Conservation (phyloP, 2,888 invertebrate genomes). For the Escarpia spicata region DNA sequence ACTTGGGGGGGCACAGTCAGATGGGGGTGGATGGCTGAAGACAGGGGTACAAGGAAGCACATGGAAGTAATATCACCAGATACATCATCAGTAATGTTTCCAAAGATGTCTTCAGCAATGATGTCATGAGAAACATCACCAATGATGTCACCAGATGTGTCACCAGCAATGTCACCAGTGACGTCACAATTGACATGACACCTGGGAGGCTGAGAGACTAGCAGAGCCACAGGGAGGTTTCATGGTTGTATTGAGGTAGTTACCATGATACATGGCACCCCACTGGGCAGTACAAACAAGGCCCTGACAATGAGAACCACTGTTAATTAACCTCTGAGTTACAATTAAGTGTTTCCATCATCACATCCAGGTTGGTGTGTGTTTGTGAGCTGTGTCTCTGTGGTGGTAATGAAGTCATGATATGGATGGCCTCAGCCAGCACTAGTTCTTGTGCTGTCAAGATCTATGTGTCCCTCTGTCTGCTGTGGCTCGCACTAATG, state of each 20-base stretch:
- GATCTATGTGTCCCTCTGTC: neutral
- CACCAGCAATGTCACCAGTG: neutral
- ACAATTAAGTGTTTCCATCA: neutral
- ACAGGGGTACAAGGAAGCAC: no score
- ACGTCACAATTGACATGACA: neutral
- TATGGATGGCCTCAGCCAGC: neutral
- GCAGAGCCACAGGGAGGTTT: neutral
- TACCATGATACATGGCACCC: neutral
- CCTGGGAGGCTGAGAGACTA: no score
- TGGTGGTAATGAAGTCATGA: neutral
- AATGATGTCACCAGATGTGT: neutral
- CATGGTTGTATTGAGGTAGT: neutral
- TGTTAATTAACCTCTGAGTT: neutral
- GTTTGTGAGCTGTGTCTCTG: neutral
- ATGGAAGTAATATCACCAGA: no score
- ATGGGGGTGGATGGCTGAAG: no score
- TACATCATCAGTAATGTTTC: no score
- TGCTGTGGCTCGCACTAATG: neutral
- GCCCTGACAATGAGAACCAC: neutral
- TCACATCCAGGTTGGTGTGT: neutral
- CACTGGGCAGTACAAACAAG: neutral
- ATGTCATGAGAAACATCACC: no score
- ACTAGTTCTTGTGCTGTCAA: neutral
- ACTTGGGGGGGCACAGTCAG: no score
- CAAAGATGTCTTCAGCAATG: no score